Evolutionary conservation across 2,888 invertebrate genomes (phyloP).

Genomic region (Tyria jacobaeae): DNA sequence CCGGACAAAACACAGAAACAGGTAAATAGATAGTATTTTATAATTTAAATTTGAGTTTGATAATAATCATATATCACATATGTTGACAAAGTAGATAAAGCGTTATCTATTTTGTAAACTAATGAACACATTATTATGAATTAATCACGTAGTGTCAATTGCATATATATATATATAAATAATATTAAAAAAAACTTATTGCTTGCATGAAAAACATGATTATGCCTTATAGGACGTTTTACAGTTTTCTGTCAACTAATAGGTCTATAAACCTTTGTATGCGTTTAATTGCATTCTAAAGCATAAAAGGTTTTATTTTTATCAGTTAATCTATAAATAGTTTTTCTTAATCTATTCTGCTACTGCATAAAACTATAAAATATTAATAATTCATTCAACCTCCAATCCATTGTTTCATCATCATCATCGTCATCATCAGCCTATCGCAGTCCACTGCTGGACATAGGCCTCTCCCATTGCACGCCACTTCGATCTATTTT

Average conservation of each 20-base stretch:
- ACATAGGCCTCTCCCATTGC: no score
- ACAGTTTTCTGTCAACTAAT: no score
- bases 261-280: no score
- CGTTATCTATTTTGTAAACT: background rate
- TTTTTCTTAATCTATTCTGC: no score
- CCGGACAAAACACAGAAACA: constrained; percentile 89
- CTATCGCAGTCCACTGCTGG: no score
- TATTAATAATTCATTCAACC: constrained; percentile 3
- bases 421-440: no score
- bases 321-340: background rate
- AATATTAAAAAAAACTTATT: background rate
- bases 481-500: no score
- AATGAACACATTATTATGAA: background rate
- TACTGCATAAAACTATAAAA: background rate
- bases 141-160: constrained; percentile 3
- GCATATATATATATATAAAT: no score
- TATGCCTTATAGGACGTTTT: no score
- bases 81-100: constrained; percentile 10
- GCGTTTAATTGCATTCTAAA: no score
- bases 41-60: constrained; percentile 23
- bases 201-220: background rate
- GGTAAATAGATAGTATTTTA: constrained; percentile 70
- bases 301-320: background rate
- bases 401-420: background rate
- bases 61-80: constrained; percentile 25